Evolutionary conservation across 2,888 invertebrate genomes (phyloP), one percentile per base, ranked within the genome.

Genomic region (Hartigia nigra): DNA sequence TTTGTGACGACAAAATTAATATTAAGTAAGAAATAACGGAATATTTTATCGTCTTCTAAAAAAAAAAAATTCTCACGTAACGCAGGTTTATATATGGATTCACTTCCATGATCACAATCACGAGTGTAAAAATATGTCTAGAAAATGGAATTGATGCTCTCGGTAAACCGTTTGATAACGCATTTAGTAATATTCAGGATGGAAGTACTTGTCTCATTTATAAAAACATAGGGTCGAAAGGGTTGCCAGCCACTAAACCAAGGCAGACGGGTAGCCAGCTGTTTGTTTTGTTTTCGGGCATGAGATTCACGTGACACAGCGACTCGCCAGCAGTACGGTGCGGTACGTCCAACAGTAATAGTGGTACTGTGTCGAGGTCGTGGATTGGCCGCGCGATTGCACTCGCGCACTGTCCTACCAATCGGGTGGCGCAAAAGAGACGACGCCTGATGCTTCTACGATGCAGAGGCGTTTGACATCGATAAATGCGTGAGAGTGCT

Each of bases 211-310:
- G 55, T 55, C 23, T 55, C 23, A 1, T 9, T 55, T 55, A 23
- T 55, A 55, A 23, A 55, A 72, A 5, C 14, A 72, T 72, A 34
- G 72, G 34, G 23, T 31, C 75, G 74, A 31, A 77, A 72, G 76
- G 69, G 31, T 31, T 76, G 37, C 69, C 23, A 55, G 23, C 55
- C 23, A 55, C 23, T 55, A 55, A 55, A 55, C 55, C 55, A 23
- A 55, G 34, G 72, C 32, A 23, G 74, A 36, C 69, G 76, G 72
- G 34, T 76, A 39, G 76, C 90, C 91, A 92, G 92, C 92, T 92
- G 92, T 92, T 92, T 94, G 94, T 94, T 94, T 94, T 94, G 94
- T 94, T 94, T 94, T 93, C 93, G 93, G 94, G 94, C 94, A 94
- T 94, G 94, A 93, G 93, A 94, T 94, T 95, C 94, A 95, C 94